Evolutionary conservation across 2,113 vertebrate species (phyloP).

Genomic region (Cricetomys ansorgei): DNA sequence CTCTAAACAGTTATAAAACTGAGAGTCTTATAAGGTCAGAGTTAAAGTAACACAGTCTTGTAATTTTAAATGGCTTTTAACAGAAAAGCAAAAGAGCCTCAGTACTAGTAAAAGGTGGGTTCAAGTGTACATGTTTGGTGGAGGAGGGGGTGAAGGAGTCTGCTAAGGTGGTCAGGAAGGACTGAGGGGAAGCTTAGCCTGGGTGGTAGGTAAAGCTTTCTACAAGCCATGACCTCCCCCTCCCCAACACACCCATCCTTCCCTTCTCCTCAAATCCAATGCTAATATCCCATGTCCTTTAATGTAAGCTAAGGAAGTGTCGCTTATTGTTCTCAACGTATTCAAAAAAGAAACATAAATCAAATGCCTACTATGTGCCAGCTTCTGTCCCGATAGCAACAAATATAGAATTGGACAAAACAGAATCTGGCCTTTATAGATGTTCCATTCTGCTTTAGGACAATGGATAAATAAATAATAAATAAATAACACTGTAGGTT

Average conservation of each 20-base stretch:
- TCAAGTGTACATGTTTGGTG: background rate
- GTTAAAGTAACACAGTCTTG: slow-evolving; percentile 75
- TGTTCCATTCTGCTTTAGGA: background rate
- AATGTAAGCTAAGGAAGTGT: background rate
- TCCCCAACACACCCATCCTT: background rate
- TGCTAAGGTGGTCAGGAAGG: background rate
- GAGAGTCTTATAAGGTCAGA: slow-evolving; percentile 80
- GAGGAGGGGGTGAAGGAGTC: background rate
- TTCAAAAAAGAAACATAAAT: background rate
- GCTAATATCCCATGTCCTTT: background rate
- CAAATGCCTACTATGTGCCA: background rate
- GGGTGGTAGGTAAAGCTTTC: background rate
- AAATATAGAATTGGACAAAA: background rate
- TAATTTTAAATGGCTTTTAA: slow-evolving; percentile 73
- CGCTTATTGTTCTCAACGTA: background rate
- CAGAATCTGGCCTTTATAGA: background rate
- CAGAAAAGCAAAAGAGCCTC: slow-evolving; percentile 61
- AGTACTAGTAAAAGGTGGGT: slow-evolving; percentile 32
- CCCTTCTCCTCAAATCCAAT: background rate
- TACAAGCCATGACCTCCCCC: too few species aligned
- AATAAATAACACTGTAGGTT: background rate
- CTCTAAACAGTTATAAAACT: slow-evolving; percentile 80
- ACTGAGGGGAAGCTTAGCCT: background rate
- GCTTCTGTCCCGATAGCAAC: background rate
- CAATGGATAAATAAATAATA: background rate